Evolutionary conservation across 2,797 vertebrate genomes (phyloP).

Genomic region (Holocentrus rufus): DNA sequence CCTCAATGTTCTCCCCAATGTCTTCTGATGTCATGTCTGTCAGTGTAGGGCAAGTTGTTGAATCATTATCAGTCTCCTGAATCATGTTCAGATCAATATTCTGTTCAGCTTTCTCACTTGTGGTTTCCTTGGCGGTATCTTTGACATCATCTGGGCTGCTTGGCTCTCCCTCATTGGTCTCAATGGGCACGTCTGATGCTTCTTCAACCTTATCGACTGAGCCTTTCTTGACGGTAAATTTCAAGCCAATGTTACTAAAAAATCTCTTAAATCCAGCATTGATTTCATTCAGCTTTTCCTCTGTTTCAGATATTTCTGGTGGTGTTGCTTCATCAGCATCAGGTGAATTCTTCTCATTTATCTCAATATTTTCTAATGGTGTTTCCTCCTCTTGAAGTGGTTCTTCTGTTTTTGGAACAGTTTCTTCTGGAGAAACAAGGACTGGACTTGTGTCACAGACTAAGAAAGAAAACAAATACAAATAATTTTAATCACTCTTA

Average conservation of each 20-base stretch:
- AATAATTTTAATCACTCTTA: slow-evolving; percentile 6
- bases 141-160: slow-evolving; percentile 52
- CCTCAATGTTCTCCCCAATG: slow-evolving; percentile 45
- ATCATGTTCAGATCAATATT: slow-evolving; percentile 59
- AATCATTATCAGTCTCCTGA: slow-evolving; percentile 70
- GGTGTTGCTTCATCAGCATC: slow-evolving; percentile 61
- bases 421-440: slow-evolving; percentile 77
- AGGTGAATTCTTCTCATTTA: slow-evolving; percentile 67
- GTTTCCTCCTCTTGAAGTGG: slow-evolving; percentile 64
- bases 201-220: slow-evolving; percentile 81
- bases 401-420: slow-evolving; percentile 72
- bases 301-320: slow-evolving; percentile 75
- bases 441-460: slow-evolving; percentile 81
- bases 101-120: slow-evolving; percentile 55
- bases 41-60: slow-evolving; percentile 60
- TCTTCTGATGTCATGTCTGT: slow-evolving; percentile 59
- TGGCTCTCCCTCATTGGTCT: slow-evolving; percentile 73
- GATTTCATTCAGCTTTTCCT: slow-evolving; percentile 80
- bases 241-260: slow-evolving; percentile 92
- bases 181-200: slow-evolving; percentile 76
- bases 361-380: slow-evolving; percentile 64
- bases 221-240: slow-evolving; percentile 91
- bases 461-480: slow-evolving; percentile 66
- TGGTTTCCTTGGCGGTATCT: slow-evolving; percentile 40
- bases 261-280: slow-evolving; percentile 90